phyloP scores from a whole-genome alignment of 2,888 invertebrate genomes.

The Mamestra brassicae region DNA sequence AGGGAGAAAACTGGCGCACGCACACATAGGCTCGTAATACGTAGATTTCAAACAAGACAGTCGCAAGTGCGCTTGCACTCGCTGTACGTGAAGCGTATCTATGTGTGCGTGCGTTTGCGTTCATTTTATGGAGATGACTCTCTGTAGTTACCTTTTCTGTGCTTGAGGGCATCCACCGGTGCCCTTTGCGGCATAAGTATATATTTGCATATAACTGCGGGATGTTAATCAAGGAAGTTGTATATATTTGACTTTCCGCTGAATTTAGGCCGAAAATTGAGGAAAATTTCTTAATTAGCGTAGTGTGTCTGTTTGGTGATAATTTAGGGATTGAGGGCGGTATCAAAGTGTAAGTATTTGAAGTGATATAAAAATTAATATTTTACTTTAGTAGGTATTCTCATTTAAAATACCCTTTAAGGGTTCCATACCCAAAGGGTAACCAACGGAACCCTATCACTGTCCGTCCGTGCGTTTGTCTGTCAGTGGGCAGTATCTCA shows the following conservation, averaged over 20 bases:
- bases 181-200: conserved; percentile 66
- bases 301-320: conserved; percentile 25
- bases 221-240: conserved; percentile 78
- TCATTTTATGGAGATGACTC: neutral
- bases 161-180: conserved; percentile 72
- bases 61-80: neutral
- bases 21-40: neutral
- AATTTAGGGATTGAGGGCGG: conserved; percentile 12
- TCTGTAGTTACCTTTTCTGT: conserved; percentile 10
- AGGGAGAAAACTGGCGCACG: neutral
- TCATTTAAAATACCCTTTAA: neutral
- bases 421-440: too few relatives aligned
- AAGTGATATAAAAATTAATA: neutral
- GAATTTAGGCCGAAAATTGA: conserved; percentile 43
- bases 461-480: too few relatives aligned
- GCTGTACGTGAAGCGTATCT: neutral
- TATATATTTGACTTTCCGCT: conserved; percentile 67
- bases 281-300: conserved; percentile 58
- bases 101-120: conserved; percentile 1
- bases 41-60: neutral
- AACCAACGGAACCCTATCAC: too few relatives aligned
- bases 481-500: too few relatives aligned
- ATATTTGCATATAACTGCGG: conserved; percentile 80
- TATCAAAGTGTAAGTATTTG: neutral
- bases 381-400: neutral